Base-by-base conservation (phyloP, 2,888 invertebrate species). In the Oasisia sp. region DNA sequence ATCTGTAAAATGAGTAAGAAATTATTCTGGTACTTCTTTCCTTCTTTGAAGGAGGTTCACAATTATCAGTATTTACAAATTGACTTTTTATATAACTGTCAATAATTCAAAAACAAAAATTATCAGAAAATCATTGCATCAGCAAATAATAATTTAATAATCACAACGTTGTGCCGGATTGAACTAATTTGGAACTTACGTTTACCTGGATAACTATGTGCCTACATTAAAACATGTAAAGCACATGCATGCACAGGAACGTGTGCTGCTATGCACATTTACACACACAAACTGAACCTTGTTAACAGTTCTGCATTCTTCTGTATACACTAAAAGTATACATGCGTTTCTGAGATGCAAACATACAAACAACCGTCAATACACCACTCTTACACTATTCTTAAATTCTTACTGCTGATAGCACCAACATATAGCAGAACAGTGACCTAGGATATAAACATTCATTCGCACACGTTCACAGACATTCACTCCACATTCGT, bases 191-290 rank as follows among this genome's bases (percentile, higher is more conserved):
- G 74, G 74, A 74, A 74, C 14, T 74, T 74, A 74, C 27, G 27
- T 74, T 74, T 74, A 74, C 74, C 74, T 74, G 74, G 74, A 74
- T 74, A 74, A 74, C 74, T 74, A 50, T 50, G 74, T 74, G 74
- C 74, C 74, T 74, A 74, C 74, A 74, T 74, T 74, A 74, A 74
- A 74, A 74, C 74, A 74, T 74, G 74, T 74, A 74, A 74, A 19
- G 74, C 74, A n/a, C 74, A 74, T 50, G 74, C 74, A 74, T 27
- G 19, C 74, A 74, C 27, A 27, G 19, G 3, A 0, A 50, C 9
- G 50, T 50, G 50, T 50, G 27, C n/a, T 74, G n/a, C 74, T 74
- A 74, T 74, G 74, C 74, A 74, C 14, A 74, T 74, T 27, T 74
- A 74, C 19, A 74, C 74, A 74, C 14, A 19, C 9, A 50, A 12